A percentile compares a stretch with the other conserved stretches of the same genome.
phyloP scores from a whole-genome alignment of 1,140 invertebrate species.

The Geopemphigus sp. region DNA sequence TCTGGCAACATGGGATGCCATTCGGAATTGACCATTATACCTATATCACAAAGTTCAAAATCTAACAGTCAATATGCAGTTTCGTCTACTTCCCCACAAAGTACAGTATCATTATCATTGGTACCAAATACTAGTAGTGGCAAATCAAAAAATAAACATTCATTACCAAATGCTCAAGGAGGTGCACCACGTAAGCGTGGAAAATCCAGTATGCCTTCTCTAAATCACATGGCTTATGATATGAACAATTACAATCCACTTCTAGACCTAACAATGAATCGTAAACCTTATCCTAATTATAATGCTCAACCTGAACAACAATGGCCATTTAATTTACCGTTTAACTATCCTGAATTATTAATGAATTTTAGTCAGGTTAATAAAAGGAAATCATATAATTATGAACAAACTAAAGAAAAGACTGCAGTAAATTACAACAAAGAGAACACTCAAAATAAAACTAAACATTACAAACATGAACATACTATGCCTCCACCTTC shows the following conservation, averaged over 20 bases:
- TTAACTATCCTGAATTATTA: constrained; percentile 43
- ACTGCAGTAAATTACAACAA: constrained; percentile 41
- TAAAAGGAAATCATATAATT: constrained; percentile 43
- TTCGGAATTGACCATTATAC: constrained; percentile 42
- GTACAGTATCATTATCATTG: constrained; percentile 41
- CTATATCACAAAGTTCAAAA: constrained; percentile 44
- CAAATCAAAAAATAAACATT: constrained; percentile 28
- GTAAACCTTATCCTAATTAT: constrained; percentile 45
- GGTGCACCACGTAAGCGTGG: constrained; percentile 28
- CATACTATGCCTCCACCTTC: constrained; percentile 36
- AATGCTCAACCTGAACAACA: constrained; percentile 44
- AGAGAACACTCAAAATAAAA: constrained; percentile 37
- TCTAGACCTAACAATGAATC: constrained; percentile 42
- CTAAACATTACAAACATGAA: constrained; percentile 43
- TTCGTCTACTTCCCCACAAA: constrained; percentile 38
- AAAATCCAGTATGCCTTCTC: constrained; percentile 29
- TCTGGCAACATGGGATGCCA: constrained; percentile 45
- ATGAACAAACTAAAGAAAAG: constrained; percentile 48
- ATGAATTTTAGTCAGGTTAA: constrained; percentile 41
- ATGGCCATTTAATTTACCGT: constrained; percentile 44
- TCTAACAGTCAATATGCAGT: constrained; percentile 37
- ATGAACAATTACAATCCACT: constrained; percentile 46
- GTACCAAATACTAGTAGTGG: constrained; percentile 39
- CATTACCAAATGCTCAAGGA: constrained; percentile 23
- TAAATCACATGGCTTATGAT: constrained; percentile 45